phyloP scores from a whole-genome alignment of 2,113 vertebrate species.

The Arothron firmamentum region DNA sequence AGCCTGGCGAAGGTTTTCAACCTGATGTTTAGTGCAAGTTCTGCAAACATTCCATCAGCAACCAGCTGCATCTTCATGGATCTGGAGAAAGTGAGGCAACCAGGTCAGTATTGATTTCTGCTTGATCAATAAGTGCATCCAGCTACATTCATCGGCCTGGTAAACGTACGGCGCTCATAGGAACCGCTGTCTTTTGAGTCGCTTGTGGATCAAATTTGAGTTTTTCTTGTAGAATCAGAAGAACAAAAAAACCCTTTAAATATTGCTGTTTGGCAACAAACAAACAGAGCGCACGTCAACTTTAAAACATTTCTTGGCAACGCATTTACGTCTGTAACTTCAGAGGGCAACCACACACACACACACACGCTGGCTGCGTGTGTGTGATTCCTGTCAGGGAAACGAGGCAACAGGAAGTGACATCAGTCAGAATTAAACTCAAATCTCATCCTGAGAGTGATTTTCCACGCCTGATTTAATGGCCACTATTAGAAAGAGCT shows the following conservation, averaged over 20 bases:
- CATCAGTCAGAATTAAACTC: too few relatives aligned
- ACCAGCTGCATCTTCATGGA: neutral
- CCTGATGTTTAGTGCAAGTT: conserved; percentile 47
- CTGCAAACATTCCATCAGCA: conserved; percentile 40
- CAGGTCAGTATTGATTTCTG: too few relatives aligned
- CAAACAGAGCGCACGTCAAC: neutral
- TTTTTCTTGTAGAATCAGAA: neutral
- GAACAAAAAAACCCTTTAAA: neutral
- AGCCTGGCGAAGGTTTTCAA: too few relatives aligned
- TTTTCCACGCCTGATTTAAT: too few relatives aligned
- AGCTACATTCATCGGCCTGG: too few relatives aligned
- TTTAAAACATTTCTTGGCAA: conserved; percentile 32
- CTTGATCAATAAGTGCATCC: too few relatives aligned
- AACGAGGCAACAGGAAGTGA: conserved; percentile 13
- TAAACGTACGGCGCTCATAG: too few relatives aligned
- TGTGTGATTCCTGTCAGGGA: conserved; percentile 1
- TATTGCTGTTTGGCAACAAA: conserved; percentile 1
- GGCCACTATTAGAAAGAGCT: too few relatives aligned
- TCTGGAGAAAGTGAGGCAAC: neutral
- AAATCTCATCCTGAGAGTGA: too few relatives aligned
- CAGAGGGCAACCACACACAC: neutral
- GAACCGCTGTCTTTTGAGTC: too few relatives aligned
- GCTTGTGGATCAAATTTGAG: too few relatives aligned
- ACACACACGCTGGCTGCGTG: too few relatives aligned
- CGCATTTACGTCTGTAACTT: conserved; percentile 9